phyloP scores from a whole-genome alignment of 2,888 invertebrate genomes.

The Scaeva pyrastri region DNA sequence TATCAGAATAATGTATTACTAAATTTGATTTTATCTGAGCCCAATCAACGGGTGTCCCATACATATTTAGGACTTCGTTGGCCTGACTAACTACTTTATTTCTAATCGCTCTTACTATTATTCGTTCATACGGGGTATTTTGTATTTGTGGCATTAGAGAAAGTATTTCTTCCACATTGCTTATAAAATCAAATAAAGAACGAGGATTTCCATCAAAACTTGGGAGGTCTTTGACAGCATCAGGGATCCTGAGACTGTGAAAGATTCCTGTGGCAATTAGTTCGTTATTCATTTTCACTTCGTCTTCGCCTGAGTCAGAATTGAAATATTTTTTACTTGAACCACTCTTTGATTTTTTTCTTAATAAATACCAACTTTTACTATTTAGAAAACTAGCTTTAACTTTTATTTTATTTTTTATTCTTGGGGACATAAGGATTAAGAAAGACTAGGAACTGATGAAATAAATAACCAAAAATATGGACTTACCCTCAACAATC shows the following conservation, averaged over 20 bases:
- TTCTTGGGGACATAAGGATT: too few relatives aligned
- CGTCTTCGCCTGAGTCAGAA: background rate
- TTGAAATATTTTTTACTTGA: background rate
- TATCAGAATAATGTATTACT: conserved; percentile 59
- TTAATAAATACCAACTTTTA: background rate
- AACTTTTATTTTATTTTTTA: too few relatives aligned
- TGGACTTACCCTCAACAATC: conserved; percentile 3
- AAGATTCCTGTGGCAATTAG: conserved; percentile 30
- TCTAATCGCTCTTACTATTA: background rate
- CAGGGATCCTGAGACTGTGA: conserved; percentile 62
- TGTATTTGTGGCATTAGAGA: too few relatives aligned
- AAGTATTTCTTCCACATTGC: too few relatives aligned
- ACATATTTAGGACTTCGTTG: conserved; percentile 49
- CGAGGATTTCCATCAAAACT: too few relatives aligned
- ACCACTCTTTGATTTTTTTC: background rate
- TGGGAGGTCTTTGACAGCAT: conserved; percentile 70
- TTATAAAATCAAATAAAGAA: conserved; percentile 33
- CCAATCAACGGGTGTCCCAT: conserved; percentile 27
- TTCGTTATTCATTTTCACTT: background rate
- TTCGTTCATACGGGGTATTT: background rate
- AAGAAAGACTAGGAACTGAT: too few relatives aligned
- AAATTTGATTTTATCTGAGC: conserved; percentile 54
- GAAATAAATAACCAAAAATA: background rate
- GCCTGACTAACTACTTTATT: conserved; percentile 58
- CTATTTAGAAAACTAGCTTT: too few relatives aligned